These are phyloP conservation scores for Rhadina sibilatrix DNA, from an alignment of 2,113 vertebrate species.

Conservation along the genomic window DNA sequence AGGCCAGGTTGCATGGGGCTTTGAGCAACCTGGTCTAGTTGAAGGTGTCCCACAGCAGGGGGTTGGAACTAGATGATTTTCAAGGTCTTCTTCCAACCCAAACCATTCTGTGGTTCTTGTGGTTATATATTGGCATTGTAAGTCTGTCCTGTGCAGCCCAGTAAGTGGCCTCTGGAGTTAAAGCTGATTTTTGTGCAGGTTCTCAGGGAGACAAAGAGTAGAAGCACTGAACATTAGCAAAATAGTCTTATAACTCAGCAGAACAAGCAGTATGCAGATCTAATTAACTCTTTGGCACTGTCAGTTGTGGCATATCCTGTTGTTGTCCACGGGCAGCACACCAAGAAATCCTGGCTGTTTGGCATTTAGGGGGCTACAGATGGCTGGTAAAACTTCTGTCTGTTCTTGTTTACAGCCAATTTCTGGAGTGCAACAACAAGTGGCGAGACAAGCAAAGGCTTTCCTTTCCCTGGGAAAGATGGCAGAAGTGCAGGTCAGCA, in stretches of 20 bases:
- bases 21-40: not conserved
- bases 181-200: not conserved
- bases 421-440: constrained; percentile 96
- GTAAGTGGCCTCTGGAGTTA: not conserved
- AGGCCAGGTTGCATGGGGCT: not conserved
- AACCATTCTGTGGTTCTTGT: not conserved
- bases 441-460: constrained; percentile 88
- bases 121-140: not conserved
- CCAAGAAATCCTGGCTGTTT: constrained; percentile 43
- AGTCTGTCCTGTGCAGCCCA: not conserved
- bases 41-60: not conserved
- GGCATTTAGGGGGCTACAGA: constrained; percentile 6
- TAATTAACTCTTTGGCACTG: constrained; percentile 50
- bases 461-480: constrained; percentile 92
- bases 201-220: not conserved
- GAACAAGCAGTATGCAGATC: constrained; percentile 41
- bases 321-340: not conserved
- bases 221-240: not conserved
- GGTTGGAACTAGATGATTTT: not conserved
- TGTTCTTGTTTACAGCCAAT: constrained; percentile 85
- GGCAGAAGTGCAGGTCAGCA: constrained; percentile 89
- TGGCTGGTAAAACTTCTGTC: constrained; percentile 64
- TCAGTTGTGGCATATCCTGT: constrained; percentile 2
- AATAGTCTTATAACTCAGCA: constrained; percentile 5
- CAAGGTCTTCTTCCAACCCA: not conserved